Percentiles rank a stretch among this genome's conserved stretches.
phyloP scores from a whole-genome alignment of 2,113 vertebrate species.

The Dasyurus viverrinus region DNA sequence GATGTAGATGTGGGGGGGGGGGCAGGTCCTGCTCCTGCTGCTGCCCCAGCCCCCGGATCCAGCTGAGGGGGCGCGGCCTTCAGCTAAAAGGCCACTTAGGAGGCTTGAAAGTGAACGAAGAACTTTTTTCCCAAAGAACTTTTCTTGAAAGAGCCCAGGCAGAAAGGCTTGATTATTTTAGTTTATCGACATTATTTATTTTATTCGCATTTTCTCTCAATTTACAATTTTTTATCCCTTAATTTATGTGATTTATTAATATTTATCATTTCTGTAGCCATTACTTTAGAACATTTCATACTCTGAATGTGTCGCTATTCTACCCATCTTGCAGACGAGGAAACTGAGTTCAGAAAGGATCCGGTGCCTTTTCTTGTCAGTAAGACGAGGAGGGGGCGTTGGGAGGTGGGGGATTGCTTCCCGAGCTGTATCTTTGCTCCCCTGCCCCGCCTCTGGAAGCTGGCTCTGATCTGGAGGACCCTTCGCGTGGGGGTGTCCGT shows the following conservation, averaged over 20 bases:
- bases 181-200: too few relatives aligned
- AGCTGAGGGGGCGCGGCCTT: too few relatives aligned
- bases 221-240: too few relatives aligned
- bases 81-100: too few relatives aligned
- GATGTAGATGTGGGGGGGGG: neutral
- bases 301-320: neutral
- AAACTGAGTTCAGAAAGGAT: neutral
- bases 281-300: neutral
- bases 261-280: too few relatives aligned
- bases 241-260: too few relatives aligned
- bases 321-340: neutral
- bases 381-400: neutral
- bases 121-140: neutral
- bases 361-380: neutral
- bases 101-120: neutral
- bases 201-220: too few relatives aligned
- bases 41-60: too few relatives aligned
- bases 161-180: neutral
- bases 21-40: too few relatives aligned
- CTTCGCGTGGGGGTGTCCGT: neutral
- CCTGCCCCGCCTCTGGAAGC: too few relatives aligned
- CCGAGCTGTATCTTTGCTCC: neutral
- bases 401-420: neutral
- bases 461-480: neutral
- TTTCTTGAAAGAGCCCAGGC: neutral